Percentiles rank a stretch among this genome's conserved stretches.
phyloP scores from a whole-genome alignment of 2,797 vertebrate genomes.

The Intellagama lesueurii region DNA sequence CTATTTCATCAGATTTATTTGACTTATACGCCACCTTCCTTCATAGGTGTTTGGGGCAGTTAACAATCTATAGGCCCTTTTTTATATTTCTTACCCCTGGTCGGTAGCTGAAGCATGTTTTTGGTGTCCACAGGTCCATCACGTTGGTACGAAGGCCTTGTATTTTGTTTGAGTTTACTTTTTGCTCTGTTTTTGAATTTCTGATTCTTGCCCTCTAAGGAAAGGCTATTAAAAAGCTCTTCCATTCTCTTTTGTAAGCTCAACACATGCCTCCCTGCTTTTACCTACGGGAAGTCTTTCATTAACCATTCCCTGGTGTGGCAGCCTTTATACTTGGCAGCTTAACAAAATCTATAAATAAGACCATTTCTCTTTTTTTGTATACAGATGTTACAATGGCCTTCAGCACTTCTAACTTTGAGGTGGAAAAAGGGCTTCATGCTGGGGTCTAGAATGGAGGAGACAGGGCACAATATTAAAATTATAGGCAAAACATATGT shows the following conservation, averaged over 20 bases:
- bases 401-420: not conserved
- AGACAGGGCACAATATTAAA: not conserved
- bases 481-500: not conserved
- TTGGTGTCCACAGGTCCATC: no score
- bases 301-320: not conserved
- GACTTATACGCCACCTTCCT: no score
- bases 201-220: accelerated
- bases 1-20: not conserved
- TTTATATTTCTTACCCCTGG: not conserved
- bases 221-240: accelerated
- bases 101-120: not conserved
- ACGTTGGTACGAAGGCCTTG: not conserved
- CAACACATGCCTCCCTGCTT: accelerated
- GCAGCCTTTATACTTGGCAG: not conserved
- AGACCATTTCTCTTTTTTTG: not conserved
- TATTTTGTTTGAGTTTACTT: not conserved
- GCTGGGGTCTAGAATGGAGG: not conserved
- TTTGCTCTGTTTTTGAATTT: constrained; percentile 11
- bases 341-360: constrained; percentile 23
- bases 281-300: not conserved
- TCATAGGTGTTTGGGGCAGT: not conserved
- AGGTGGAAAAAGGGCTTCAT: not conserved
- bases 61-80: not conserved
- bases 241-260: not conserved
- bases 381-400: not conserved